Conservation (phyloP, 2,888 invertebrate genomes). For the Ectobius pallidus region DNA sequence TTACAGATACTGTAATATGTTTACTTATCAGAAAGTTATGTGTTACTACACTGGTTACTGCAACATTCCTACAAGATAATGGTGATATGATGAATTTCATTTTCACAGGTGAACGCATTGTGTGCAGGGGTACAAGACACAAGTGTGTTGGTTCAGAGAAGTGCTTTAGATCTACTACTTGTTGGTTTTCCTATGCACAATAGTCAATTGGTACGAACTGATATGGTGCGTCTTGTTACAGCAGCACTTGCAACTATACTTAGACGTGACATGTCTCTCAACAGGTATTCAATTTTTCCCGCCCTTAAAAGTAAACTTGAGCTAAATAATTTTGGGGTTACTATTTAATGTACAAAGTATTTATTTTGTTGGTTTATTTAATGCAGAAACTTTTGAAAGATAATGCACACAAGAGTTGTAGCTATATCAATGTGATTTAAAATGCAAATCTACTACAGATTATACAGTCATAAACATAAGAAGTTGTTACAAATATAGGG, state of each 20-base stretch:
- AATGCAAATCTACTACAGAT: no score
- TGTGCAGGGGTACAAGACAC: conserved; percentile 81
- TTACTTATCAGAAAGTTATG: no score
- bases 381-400: no score
- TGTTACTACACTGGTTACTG: no score
- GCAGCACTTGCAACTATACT: conserved; percentile 77
- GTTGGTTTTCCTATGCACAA: conserved; percentile 86
- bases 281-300: conserved; percentile 69
- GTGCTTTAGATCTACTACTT: conserved; percentile 81
- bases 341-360: no score
- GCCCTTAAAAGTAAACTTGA: not conserved
- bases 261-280: conserved; percentile 87
- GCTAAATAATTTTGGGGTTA: not conserved
- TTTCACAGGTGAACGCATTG: conserved; percentile 74
- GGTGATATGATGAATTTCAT: no score
- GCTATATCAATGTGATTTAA: no score
- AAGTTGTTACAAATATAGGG: no score
- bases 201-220: conserved; percentile 68
- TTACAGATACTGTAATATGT: no score
- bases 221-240: conserved; percentile 74
- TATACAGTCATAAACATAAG: no score
- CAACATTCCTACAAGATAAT: no score
- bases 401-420: no score
- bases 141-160: conserved; percentile 82
- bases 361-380: not conserved